These are phyloP conservation scores for Perdita meconis DNA, from an alignment of 2,888 invertebrate species.

Conservation along the genomic window DNA sequence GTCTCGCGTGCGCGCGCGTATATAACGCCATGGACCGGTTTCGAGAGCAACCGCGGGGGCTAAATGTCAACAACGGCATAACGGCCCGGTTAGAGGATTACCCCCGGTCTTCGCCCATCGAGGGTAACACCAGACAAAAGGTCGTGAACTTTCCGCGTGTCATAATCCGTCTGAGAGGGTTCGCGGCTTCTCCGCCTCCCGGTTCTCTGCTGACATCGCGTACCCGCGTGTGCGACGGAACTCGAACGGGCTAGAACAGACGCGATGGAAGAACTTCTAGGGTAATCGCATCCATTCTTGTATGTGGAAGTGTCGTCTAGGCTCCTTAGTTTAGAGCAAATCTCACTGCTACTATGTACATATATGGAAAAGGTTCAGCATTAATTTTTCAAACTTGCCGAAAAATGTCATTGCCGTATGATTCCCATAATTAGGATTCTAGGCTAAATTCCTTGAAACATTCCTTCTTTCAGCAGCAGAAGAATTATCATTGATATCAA, in stretches of 20 bases:
- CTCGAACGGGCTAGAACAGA: neutral
- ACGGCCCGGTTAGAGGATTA: constrained; percentile 74
- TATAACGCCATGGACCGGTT: constrained; percentile 74
- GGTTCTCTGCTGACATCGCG: neutral
- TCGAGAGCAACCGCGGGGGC: constrained; percentile 73
- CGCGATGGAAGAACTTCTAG: too few species aligned
- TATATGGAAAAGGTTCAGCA: too few species aligned
- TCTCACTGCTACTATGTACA: too few species aligned
- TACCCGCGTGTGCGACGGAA: neutral
- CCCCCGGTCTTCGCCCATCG: constrained; percentile 61
- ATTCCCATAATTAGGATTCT: too few species aligned
- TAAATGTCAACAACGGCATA: constrained; percentile 82
- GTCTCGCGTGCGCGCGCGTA: constrained; percentile 46
- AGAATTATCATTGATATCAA: too few species aligned
- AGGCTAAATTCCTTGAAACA: too few species aligned
- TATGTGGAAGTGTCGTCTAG: too few species aligned
- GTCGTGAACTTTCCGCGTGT: constrained; percentile 82
- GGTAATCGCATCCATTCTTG: too few species aligned
- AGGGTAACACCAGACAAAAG: constrained; percentile 79
- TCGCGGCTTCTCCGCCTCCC: constrained; percentile 53
- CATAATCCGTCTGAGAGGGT: constrained; percentile 80
- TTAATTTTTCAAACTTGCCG: too few species aligned
- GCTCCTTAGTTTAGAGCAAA: too few species aligned
- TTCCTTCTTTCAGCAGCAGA: too few species aligned
- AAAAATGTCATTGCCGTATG: too few species aligned